Conservation (phyloP, 2,888 invertebrate species). For the Drosophila longiperda region DNA sequence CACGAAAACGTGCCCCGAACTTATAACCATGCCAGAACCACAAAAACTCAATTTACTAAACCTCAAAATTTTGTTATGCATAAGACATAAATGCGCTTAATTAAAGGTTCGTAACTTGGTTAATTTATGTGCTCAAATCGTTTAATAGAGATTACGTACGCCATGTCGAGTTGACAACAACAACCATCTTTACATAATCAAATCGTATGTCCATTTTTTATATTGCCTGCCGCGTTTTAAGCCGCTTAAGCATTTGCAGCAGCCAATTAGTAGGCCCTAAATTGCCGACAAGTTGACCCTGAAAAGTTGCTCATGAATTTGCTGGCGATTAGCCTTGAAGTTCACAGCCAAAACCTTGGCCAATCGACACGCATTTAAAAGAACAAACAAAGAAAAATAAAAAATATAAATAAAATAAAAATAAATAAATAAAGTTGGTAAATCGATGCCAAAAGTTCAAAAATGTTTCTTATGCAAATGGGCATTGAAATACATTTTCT, state of each 20-base stretch:
- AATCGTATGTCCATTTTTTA: conserved; percentile 60
- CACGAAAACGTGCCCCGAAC: conserved; percentile 71
- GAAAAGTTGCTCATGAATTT: conserved; percentile 75
- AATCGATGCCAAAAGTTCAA: conserved; percentile 65
- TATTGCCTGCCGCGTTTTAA: conserved; percentile 22
- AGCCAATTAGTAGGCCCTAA: conserved; percentile 27
- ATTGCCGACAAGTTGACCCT: conserved; percentile 54
- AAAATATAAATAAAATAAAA: background rate
- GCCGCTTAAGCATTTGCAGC: conserved; percentile 58
- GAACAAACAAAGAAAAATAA: conserved; percentile 25
- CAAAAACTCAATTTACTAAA: conserved; percentile 62
- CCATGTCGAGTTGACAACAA: conserved; percentile 63
- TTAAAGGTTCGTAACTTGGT: conserved; percentile 65
- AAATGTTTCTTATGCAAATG: conserved; percentile 61
- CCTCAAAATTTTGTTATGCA: conserved; percentile 74
- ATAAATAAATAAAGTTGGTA: conserved; percentile 28
- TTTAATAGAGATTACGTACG: conserved; percentile 81
- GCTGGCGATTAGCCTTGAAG: conserved; percentile 71
- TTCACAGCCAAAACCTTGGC: conserved; percentile 60
- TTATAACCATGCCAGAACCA: conserved; percentile 50
- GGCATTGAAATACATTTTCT: conserved; percentile 57
- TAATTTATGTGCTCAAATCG: conserved; percentile 80
- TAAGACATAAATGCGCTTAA: conserved; percentile 69
- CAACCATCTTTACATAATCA: conserved; percentile 66
- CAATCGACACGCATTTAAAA: conserved; percentile 68